These are phyloP conservation scores for Tapera naevia DNA, from an alignment of 2,797 vertebrate species.

Conservation along the genomic window DNA sequence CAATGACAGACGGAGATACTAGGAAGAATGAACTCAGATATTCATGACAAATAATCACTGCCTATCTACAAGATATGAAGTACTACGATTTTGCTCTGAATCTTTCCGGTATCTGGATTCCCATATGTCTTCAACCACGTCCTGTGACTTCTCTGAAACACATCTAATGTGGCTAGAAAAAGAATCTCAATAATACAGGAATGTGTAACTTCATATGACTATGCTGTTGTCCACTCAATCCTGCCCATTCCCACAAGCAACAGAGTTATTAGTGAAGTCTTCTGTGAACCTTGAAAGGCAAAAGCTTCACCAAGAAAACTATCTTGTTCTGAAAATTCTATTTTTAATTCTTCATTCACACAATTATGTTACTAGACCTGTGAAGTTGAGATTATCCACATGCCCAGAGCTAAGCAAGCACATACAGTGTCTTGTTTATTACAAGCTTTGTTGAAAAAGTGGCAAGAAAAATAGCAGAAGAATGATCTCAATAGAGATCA, in stretches of 20 bases:
- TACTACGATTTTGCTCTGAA: not conserved
- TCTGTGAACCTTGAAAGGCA: not conserved
- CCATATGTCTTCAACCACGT: not conserved
- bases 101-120: not conserved
- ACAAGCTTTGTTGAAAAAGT: not conserved
- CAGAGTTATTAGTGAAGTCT: not conserved
- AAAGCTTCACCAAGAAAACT: not conserved
- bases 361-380: not conserved
- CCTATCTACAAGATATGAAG: not conserved
- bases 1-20: not conserved
- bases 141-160: not conserved
- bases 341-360: not conserved
- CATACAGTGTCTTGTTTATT: not conserved
- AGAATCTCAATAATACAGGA: not conserved
- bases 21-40: not conserved
- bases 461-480: not conserved
- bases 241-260: not conserved
- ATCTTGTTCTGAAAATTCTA: not conserved
- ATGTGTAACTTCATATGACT: not conserved
- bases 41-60: not conserved
- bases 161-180: not conserved
- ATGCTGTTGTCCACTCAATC: not conserved
- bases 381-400: not conserved
- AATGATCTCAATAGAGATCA: not conserved
- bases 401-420: not conserved